Evolutionary conservation across 2,888 invertebrate genomes (phyloP).

Genomic region (Melinopterus prodromus): DNA sequence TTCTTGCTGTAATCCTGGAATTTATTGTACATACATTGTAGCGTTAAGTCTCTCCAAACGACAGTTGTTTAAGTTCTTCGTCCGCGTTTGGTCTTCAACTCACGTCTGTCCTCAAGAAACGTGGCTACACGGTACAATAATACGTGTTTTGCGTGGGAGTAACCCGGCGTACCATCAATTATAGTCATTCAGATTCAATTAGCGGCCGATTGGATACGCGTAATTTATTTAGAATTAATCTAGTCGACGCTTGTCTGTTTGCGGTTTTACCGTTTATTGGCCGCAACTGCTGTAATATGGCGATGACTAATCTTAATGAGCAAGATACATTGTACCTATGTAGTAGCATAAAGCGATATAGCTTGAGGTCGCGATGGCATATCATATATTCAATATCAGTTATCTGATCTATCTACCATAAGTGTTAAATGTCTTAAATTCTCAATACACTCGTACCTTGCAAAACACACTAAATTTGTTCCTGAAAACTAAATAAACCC

Average conservation of each 20-base stretch:
- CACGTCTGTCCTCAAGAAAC: constrained; percentile 4
- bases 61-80: not conserved
- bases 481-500: no score
- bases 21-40: no score
- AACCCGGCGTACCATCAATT: not conserved
- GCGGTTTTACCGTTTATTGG: constrained; percentile 4
- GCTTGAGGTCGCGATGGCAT: not conserved
- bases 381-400: not conserved
- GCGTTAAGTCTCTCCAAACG: not conserved
- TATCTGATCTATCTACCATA: not conserved
- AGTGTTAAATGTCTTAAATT: not conserved
- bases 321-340: not conserved
- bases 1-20: no score
- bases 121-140: not conserved
- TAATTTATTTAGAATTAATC: constrained; percentile 4
- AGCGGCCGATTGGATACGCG: not conserved
- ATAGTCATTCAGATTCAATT: not conserved
- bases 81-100: not conserved
- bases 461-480: no score
- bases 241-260: not conserved
- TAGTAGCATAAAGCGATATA: not conserved
- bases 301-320: not conserved
- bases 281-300: not conserved
- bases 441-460: no score
- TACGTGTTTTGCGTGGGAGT: not conserved